Evolutionary conservation across 2,888 invertebrate genomes (phyloP), one percentile per base, ranked within the genome.

Genomic region (Oxyteleia sp.): DNA sequence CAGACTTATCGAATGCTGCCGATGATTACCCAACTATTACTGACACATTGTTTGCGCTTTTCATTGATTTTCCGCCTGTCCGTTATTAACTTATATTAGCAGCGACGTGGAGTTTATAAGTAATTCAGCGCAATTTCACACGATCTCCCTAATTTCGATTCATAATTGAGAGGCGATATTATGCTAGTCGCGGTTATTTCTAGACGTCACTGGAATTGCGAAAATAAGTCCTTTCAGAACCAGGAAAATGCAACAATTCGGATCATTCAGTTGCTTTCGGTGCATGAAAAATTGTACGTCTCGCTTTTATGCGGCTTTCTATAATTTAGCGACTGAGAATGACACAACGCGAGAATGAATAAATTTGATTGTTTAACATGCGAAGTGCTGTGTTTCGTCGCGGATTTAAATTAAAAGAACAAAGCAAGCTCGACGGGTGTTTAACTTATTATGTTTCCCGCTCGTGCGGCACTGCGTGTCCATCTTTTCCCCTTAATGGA

Each of bases 1-100:
- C 29, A 18, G 11, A 41, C 41, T n/a, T 15, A 15, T 41, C 41
- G 15, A 41, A 41, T 13, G 2, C 13, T 15, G 41, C 13, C 43
- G 53, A 53, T 26, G 66, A 66, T 66, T 38, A 16, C 26, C 11
- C 53, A 45, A 43, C 47, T 23, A 16, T 16, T 26, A 35, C 59
- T 59, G 57, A 68, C 66, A 23, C 57, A 66, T 68, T 68, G 59
- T 66, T 76, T 59, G 76, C 32, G 38, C 66, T 75, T 64, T 66
- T 68, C 57, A 76, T 76, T 49, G 76, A 68, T 59, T 59, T 47
- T 26, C 32, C 45, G n/a, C 4, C 11, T 20, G n/a, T 15, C 13
- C 59, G 59, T 51, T 59, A 55, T 76, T 51, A 66, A 66, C 66
- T 74, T 74, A 74, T 71, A 49, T 59, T 45, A 35, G 11, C 41